These are phyloP conservation scores for Leptoclinus maculatus DNA, from an alignment of 2,797 vertebrate genomes.

Conservation along the genomic window DNA sequence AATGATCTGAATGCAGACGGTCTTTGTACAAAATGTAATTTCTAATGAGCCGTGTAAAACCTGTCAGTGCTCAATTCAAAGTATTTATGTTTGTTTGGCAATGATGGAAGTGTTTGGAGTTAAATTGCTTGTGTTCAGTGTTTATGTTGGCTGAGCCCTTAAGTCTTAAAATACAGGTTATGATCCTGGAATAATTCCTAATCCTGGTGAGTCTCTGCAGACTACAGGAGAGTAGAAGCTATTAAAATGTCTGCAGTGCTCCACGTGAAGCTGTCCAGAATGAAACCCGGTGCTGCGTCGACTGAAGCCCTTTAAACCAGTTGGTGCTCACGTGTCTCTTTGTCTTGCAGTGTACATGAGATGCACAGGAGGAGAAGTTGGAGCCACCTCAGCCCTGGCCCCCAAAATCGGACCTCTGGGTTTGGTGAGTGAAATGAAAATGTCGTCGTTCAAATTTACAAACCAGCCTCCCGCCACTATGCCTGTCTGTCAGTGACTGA, in stretches of 20 bases:
- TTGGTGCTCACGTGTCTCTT: background rate
- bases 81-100: background rate
- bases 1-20: background rate
- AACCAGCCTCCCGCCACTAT: slow-evolving; percentile 85
- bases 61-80: background rate
- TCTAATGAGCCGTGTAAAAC: too few relatives aligned
- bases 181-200: background rate
- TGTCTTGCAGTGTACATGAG: slow-evolving; percentile 89
- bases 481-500: slow-evolving; percentile 76
- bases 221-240: background rate
- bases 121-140: background rate
- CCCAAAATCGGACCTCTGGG: slow-evolving; percentile 96
- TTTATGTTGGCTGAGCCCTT: background rate
- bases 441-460: too few relatives aligned
- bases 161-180: background rate
- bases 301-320: background rate
- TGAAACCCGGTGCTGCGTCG: too few relatives aligned
- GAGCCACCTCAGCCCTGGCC: slow-evolving; percentile 95
- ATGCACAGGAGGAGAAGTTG: slow-evolving; percentile 96
- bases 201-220: background rate
- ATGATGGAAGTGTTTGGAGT: background rate
- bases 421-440: slow-evolving; percentile 83
- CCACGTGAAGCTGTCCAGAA: background rate
- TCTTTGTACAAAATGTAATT: too few relatives aligned
- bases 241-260: background rate